These are phyloP conservation scores for Stichopus horrens DNA, from an alignment of 53 echinoderm and acorn worm species.

Conservation along the genomic window DNA sequence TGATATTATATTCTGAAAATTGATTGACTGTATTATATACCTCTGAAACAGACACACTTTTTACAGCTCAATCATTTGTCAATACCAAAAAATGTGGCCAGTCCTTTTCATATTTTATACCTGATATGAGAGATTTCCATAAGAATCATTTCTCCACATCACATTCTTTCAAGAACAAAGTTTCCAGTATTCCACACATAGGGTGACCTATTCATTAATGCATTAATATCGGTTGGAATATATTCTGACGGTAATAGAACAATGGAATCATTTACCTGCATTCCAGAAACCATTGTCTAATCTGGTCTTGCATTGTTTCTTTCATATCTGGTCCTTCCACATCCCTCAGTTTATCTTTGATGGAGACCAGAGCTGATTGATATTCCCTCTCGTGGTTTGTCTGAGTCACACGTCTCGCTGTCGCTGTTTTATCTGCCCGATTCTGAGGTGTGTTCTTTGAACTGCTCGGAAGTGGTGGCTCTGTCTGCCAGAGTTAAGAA, in stretches of 20 bases:
- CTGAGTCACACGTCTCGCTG: slow-evolving; percentile 78
- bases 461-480: slow-evolving; percentile 75
- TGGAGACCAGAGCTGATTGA: slow-evolving; percentile 79
- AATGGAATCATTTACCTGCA: slow-evolving; percentile 64
- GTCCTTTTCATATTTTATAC: no score
- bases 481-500: slow-evolving; percentile 51
- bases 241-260: background rate
- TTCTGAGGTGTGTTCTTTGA: slow-evolving; percentile 74
- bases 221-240: no score
- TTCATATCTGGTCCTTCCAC: slow-evolving; percentile 99
- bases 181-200: no score
- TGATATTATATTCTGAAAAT: no score
- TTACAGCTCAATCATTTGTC: no score
- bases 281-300: slow-evolving; percentile 98
- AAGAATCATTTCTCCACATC: no score
- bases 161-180: no score
- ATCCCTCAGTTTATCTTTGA: slow-evolving; percentile 92
- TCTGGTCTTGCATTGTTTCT: slow-evolving; percentile 98
- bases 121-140: no score
- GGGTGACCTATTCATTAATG: no score
- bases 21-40: no score
- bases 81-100: no score
- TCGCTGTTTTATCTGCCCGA: slow-evolving; percentile 69
- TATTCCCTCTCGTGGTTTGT: slow-evolving; percentile 90
- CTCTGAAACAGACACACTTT: no score